These are phyloP conservation scores for Drosophila putrida DNA, from an alignment of 2,888 invertebrate genomes.

Conservation along the genomic window DNA sequence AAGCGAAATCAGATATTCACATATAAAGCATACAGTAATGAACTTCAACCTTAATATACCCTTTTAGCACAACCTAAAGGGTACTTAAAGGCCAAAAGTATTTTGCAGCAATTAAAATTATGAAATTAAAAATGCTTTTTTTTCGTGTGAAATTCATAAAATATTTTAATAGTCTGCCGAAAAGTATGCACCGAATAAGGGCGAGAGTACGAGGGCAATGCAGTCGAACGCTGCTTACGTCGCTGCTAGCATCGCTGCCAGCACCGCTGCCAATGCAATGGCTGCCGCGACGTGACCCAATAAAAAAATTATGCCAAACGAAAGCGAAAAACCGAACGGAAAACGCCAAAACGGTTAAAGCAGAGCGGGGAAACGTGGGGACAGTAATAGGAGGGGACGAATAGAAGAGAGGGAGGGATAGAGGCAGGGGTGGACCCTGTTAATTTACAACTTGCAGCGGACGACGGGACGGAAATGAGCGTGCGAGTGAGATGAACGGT, in stretches of 20 bases:
- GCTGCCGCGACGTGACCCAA: slow-evolving; percentile 69
- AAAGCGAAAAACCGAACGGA: slow-evolving; percentile 64
- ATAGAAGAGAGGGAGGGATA: background rate
- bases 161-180: slow-evolving; percentile 40
- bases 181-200: slow-evolving; percentile 53
- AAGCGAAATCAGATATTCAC: background rate
- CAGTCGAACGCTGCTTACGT: slow-evolving; percentile 1
- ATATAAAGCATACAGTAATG: background rate
- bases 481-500: slow-evolving; percentile 45
- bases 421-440: slow-evolving; percentile 23
- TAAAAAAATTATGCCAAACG: slow-evolving; percentile 78
- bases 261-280: slow-evolving; percentile 52
- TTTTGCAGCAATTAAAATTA: slow-evolving; percentile 57
- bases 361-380: no score
- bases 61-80: slow-evolving; percentile 16
- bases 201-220: slow-evolving; percentile 30
- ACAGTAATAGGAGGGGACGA: background rate
- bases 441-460: slow-evolving; percentile 49
- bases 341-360: slow-evolving; percentile 20
- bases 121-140: slow-evolving; percentile 43
- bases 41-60: background rate
- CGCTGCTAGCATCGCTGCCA: slow-evolving; percentile 15
- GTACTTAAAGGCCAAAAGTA: slow-evolving; percentile 57
- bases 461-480: slow-evolving; percentile 53
- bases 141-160: slow-evolving; percentile 36